These are phyloP conservation scores for Plodia interpunctella DNA, from an alignment of 1,140 invertebrate genomes.

Conservation along the genomic window DNA sequence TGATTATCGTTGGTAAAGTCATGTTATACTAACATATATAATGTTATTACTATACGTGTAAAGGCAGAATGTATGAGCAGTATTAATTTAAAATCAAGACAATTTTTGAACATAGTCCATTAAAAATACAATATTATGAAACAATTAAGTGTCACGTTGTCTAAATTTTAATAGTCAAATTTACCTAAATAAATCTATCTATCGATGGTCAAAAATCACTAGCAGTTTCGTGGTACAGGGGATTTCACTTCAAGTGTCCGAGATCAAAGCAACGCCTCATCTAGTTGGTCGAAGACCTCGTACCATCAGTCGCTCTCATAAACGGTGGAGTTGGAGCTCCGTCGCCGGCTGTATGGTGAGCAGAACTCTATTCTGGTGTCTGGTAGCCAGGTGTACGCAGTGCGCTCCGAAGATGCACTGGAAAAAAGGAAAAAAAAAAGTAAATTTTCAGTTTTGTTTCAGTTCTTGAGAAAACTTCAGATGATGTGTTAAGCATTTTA, in stretches of 20 bases:
- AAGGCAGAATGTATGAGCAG: neutral
- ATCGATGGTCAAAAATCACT: constrained; percentile 11
- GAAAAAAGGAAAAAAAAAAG: constrained; percentile 34
- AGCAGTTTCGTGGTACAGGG: constrained; percentile 12
- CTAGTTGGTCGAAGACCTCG: constrained; percentile 56
- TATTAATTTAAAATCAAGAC: neutral
- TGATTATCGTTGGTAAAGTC: neutral
- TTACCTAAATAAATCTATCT: neutral
- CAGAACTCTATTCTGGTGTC: constrained; percentile 67
- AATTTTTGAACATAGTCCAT: too few relatives aligned
- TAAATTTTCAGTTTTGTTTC: neutral
- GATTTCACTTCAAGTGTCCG: constrained; percentile 39
- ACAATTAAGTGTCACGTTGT: too few relatives aligned
- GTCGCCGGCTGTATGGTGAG: constrained; percentile 60
- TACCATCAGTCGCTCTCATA: constrained; percentile 76
- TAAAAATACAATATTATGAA: too few relatives aligned
- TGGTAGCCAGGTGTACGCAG: constrained; percentile 75
- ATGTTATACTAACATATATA: neutral
- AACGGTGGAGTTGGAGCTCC: constrained; percentile 69
- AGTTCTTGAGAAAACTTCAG: too few relatives aligned
- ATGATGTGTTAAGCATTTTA: too few relatives aligned
- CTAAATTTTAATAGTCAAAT: neutral
- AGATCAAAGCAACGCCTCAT: constrained; percentile 63
- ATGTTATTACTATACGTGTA: neutral
- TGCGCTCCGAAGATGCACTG: constrained; percentile 72